Percentiles rank a stretch among this genome's conserved stretches.
phyloP scores from a whole-genome alignment of 2,888 invertebrate genomes.

The Tinea trinotella region DNA sequence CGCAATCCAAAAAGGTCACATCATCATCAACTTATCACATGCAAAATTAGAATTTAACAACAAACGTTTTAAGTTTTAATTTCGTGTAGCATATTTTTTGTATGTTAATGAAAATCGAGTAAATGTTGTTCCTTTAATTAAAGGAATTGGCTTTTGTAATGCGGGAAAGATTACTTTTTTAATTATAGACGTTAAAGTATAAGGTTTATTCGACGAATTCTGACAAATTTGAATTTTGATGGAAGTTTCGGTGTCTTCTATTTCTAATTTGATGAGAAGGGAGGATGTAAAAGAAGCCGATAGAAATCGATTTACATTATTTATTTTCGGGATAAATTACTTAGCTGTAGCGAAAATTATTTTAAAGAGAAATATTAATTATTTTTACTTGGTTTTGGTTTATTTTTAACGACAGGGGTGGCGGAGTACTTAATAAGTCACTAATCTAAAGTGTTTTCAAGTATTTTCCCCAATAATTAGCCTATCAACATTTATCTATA shows the following conservation, averaged over 20 bases:
- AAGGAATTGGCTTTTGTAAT: conserved; percentile 12
- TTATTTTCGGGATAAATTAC: neutral
- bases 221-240: neutral
- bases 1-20: neutral
- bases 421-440: no score
- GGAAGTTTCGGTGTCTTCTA: neutral
- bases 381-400: neutral
- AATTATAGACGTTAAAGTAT: conserved; percentile 2
- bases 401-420: no score
- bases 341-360: neutral
- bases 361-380: neutral
- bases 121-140: conserved; percentile 16
- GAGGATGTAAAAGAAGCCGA: neutral
- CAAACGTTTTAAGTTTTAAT: neutral
- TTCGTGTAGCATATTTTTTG: neutral
- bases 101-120: neutral
- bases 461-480: no score
- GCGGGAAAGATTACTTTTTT: conserved; percentile 4
- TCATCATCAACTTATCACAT: neutral
- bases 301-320: neutral
- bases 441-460: no score
- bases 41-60: neutral
- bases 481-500: no score
- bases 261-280: neutral
- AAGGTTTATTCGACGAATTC: neutral